A percentile compares a stretch with the other conserved stretches of the same genome.
Conservation (phyloP, 2,113 vertebrate genomes). For the Calyptommatus sinebrachiatus region DNA sequence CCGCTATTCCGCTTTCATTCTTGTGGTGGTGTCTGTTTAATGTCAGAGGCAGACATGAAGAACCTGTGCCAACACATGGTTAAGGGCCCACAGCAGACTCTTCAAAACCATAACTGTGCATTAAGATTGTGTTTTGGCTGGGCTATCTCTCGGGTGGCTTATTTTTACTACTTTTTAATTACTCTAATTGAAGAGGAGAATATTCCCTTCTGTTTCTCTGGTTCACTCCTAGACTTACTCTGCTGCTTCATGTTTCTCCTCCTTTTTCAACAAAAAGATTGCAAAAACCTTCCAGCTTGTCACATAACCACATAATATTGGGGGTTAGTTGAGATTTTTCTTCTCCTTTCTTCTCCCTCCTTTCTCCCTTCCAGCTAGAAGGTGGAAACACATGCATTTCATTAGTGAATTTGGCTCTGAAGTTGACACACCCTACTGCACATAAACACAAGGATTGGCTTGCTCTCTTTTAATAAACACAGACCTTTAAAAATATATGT, state of each 20-base stretch:
- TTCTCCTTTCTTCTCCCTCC: not conserved
- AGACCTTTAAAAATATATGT: slow-evolving; percentile 39
- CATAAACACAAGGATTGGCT: slow-evolving; percentile 63
- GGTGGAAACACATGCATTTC: slow-evolving; percentile 62
- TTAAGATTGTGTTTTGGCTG: slow-evolving; percentile 63
- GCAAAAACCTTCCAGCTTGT: slow-evolving; percentile 40
- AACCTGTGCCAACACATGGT: slow-evolving; percentile 39
- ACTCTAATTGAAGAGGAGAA: slow-evolving; percentile 64
- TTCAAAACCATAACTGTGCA: slow-evolving; percentile 55
- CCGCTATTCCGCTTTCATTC: not conserved
- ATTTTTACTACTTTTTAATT: slow-evolving; percentile 72
- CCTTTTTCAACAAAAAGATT: slow-evolving; percentile 43
- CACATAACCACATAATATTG: slow-evolving; percentile 27
- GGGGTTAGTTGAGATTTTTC: slow-evolving; percentile 17
- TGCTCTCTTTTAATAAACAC: slow-evolving; percentile 62
- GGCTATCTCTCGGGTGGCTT: slow-evolving; percentile 58
- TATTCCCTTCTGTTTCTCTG: slow-evolving; percentile 58
- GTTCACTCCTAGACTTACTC: slow-evolving; percentile 50
- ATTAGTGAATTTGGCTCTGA: slow-evolving; percentile 58
- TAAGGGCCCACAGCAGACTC: slow-evolving; percentile 50
- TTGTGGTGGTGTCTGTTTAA: not conserved
- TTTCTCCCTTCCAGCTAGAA: slow-evolving; percentile 43
- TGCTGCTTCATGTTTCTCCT: not conserved
- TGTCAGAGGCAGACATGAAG: slow-evolving; percentile 25
- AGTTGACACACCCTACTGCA: slow-evolving; percentile 56